Evolutionary conservation across 1,140 invertebrate species (phyloP).

Genomic region (Cydia amplana): DNA sequence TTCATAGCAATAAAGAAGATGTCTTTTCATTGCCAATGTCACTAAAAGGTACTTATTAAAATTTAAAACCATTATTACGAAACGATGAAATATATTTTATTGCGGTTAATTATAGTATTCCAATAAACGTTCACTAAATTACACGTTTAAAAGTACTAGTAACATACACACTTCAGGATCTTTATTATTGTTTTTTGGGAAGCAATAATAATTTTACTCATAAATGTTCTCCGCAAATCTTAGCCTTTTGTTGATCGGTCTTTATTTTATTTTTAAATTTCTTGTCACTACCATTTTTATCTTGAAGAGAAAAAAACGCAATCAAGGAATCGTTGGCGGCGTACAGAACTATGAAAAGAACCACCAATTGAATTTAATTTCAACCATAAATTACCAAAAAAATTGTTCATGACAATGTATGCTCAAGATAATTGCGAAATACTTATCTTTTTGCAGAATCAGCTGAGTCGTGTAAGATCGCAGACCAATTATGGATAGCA

Average conservation of each 20-base stretch:
- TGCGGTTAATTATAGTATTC: neutral
- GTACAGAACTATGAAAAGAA: neutral
- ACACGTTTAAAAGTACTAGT: too few relatives aligned
- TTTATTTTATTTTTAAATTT: neutral
- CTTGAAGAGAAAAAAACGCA: neutral
- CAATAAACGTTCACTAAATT: neutral
- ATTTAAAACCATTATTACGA: neutral
- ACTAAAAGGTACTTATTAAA: neutral
- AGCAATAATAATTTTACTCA: neutral
- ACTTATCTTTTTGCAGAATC: conserved; percentile 54
- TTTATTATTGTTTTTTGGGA: neutral
- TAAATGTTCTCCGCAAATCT: neutral
- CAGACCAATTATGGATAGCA: conserved; percentile 49
- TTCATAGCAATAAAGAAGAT: too few relatives aligned
- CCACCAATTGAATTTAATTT: too few relatives aligned
- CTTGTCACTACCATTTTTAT: neutral
- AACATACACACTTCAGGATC: too few relatives aligned
- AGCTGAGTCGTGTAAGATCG: conserved; percentile 49
- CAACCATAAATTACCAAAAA: too few relatives aligned
- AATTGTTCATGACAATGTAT: neutral
- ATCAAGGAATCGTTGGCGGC: neutral
- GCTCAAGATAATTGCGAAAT: conserved; percentile 52
- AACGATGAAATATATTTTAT: neutral
- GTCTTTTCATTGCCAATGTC: neutral
- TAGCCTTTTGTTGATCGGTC: neutral